phyloP scores from a whole-genome alignment of 2,888 invertebrate genomes.

The Sipha maydis region DNA sequence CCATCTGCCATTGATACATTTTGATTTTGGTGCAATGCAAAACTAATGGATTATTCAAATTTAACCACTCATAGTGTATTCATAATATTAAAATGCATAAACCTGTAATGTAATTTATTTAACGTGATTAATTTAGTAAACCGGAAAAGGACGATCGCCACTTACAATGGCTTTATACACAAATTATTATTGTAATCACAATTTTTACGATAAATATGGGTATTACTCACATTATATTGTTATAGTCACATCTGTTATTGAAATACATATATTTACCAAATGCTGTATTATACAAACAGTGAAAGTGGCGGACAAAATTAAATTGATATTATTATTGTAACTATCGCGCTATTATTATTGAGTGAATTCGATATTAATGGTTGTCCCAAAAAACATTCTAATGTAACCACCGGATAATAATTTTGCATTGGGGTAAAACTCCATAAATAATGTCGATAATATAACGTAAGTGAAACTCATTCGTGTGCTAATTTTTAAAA shows the following conservation, averaged over 20 bases:
- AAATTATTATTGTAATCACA: conserved; percentile 1
- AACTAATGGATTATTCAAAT: no score
- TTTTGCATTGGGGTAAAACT: conserved; percentile 38
- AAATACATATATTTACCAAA: conserved; percentile 18
- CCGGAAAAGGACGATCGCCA: neutral
- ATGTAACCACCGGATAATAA: conserved; percentile 1
- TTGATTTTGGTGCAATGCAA: no score
- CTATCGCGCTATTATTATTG: no score
- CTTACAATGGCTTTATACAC: neutral
- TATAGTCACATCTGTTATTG: conserved; percentile 26
- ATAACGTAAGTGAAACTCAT: conserved; percentile 25
- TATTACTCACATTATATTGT: neutral
- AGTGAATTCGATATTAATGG: conserved; percentile 44
- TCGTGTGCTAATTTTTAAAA: neutral
- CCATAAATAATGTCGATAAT: conserved; percentile 44
- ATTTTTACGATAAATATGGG: conserved; percentile 9
- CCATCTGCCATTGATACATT: no score
- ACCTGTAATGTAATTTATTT: neutral
- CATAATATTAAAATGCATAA: neutral
- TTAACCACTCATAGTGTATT: neutral
- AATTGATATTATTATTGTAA: neutral
- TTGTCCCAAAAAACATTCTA: conserved; percentile 6
- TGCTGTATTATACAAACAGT: conserved; percentile 7
- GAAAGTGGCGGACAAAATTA: neutral
- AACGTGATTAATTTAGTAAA: neutral